These are phyloP conservation scores for Silurus aristotelis DNA, from an alignment of 2,797 vertebrate genomes.

Conservation along the genomic window DNA sequence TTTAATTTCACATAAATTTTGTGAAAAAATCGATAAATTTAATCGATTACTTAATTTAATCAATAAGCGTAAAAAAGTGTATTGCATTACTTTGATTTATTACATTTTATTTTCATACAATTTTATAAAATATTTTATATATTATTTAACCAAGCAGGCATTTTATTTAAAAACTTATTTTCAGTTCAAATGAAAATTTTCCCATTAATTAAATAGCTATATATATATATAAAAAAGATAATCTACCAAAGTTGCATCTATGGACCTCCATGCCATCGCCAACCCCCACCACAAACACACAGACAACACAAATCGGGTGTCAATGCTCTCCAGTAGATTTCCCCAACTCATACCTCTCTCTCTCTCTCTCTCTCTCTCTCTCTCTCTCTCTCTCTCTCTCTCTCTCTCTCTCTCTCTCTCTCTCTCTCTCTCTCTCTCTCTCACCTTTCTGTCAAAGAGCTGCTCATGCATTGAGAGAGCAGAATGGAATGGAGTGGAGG, in stretches of 20 bases:
- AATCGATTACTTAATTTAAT: too few relatives aligned
- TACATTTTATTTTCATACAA: too few relatives aligned
- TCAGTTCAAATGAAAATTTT: too few relatives aligned
- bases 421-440: background rate
- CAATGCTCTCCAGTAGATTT: background rate
- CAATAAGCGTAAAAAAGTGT: too few relatives aligned
- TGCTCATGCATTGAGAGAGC: slow-evolving; percentile 8
- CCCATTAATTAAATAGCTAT: too few relatives aligned
- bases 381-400: background rate
- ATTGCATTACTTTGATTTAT: too few relatives aligned
- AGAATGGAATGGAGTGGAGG: background rate
- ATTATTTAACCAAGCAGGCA: too few relatives aligned
- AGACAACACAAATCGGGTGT: slow-evolving; percentile 1
- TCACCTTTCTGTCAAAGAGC: slow-evolving; percentile 6
- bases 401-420: background rate
- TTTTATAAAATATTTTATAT: too few relatives aligned
- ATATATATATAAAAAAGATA: background rate
- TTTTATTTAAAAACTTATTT: too few relatives aligned
- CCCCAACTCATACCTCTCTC: background rate
- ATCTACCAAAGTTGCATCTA: background rate
- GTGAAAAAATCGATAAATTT: too few relatives aligned
- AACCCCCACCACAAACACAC: background rate
- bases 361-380: background rate
- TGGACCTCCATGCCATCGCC: background rate
- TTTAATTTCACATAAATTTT: too few relatives aligned